Percentiles rank a stretch among this genome's conserved stretches.
Conservation (phyloP, 2,113 vertebrate genomes). For the Andinoacara biseriatus region DNA sequence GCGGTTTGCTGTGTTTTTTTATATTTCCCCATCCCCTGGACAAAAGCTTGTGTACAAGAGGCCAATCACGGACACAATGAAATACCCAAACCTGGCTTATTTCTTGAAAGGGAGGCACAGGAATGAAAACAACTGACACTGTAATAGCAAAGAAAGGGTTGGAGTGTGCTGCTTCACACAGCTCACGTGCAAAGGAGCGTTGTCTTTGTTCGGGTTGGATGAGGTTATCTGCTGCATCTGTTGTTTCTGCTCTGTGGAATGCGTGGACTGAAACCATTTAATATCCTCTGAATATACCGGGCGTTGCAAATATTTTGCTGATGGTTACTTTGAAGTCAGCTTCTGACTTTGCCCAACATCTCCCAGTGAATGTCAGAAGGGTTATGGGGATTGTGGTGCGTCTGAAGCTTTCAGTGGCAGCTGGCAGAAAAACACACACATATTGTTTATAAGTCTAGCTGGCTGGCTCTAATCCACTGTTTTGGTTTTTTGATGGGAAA, state of each 20-base stretch:
- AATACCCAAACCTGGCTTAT: background rate
- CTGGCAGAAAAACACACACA: conserved; percentile 27
- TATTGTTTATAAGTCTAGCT: conserved; percentile 34
- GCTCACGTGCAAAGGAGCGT: conserved; percentile 58
- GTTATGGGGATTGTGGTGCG: conserved; percentile 41
- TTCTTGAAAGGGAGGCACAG: conserved; percentile 1
- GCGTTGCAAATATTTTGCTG: conserved; percentile 47
- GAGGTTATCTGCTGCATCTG: conserved; percentile 65
- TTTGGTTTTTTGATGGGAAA: conserved; percentile 37
- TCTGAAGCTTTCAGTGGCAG: conserved; percentile 44
- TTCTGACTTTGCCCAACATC: conserved; percentile 66
- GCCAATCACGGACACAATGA: background rate
- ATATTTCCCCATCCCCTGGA: background rate
- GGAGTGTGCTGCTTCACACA: background rate
- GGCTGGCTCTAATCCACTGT: conserved; percentile 16
- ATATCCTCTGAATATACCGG: conserved; percentile 55
- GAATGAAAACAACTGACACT: conserved; percentile 29
- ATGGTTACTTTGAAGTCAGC: conserved; percentile 61
- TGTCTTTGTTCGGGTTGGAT: conserved; percentile 66
- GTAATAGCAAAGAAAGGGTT: background rate
- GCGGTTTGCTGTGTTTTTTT: background rate
- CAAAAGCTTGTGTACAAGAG: background rate
- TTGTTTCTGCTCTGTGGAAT: conserved; percentile 64
- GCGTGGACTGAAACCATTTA: conserved; percentile 42
- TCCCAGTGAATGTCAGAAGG: conserved; percentile 42